Evolutionary conservation across 2,888 invertebrate species (phyloP).

Genomic region (Isotomurus palustris): DNA sequence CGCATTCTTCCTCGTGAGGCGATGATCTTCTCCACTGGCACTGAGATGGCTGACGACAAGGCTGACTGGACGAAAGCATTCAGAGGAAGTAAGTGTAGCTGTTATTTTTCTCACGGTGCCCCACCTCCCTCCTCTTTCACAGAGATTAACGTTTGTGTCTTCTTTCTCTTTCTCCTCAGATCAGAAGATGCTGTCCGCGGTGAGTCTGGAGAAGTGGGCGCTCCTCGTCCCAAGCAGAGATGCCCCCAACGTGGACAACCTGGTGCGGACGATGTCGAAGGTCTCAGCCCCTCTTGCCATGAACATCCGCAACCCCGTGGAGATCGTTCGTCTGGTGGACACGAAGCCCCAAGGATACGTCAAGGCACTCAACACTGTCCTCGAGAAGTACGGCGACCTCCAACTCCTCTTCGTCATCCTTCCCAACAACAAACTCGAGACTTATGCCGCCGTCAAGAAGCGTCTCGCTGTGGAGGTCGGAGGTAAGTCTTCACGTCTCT

Average conservation of each 20-base stretch:
- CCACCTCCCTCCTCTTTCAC: not conserved
- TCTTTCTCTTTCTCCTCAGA: slow-evolving; percentile 2
- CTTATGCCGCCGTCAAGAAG: slow-evolving; percentile 56
- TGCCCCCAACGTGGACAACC: slow-evolving; percentile 18
- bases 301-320: slow-evolving; percentile 15
- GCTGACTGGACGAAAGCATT: slow-evolving; percentile 25
- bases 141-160: not conserved
- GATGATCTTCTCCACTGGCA: slow-evolving; percentile 9
- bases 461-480: slow-evolving; percentile 25
- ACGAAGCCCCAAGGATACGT: slow-evolving; percentile 1
- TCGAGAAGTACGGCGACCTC: slow-evolving; percentile 3
- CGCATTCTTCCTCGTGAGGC: slow-evolving; percentile 13
- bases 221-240: slow-evolving; percentile 17
- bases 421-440: slow-evolving; percentile 53
- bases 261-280: slow-evolving; percentile 18
- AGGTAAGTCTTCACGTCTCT: slow-evolving; percentile 10
- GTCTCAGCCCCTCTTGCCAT: slow-evolving; percentile 15
- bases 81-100: no score
- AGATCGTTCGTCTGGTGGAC: slow-evolving; percentile 15
- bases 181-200: slow-evolving; percentile 19
- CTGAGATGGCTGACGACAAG: slow-evolving; percentile 13
- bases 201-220: slow-evolving; percentile 19
- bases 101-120: no score
- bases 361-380: not conserved
- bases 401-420: slow-evolving; percentile 53